phyloP scores from a whole-genome alignment of 2,113 vertebrate genomes.

The Otus sunia region DNA sequence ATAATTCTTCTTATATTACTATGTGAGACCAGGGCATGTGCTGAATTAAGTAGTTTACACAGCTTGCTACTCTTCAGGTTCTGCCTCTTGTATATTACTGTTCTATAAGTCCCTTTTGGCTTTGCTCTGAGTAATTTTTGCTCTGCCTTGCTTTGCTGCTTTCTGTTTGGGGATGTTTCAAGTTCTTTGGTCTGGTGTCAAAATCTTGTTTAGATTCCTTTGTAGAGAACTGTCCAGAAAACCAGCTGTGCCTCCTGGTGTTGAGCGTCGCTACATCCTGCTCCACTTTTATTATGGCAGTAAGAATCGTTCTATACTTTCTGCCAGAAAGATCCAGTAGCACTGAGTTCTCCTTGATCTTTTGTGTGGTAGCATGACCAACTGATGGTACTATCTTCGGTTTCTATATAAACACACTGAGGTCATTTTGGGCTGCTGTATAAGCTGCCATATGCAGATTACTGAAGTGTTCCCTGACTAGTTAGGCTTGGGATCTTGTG shows the following conservation, averaged over 20 bases:
- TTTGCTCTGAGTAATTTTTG: neutral
- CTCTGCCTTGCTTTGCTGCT: neutral
- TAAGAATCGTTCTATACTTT: neutral
- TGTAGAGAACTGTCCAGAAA: neutral
- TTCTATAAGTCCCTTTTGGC: neutral
- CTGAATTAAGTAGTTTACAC: slow-evolving; percentile 4
- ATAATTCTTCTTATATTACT: neutral
- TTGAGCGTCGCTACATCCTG: neutral
- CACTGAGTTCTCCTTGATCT: neutral
- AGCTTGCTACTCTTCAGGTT: neutral
- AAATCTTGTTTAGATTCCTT: neutral
- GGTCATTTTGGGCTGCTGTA: neutral
- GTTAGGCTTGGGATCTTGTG: neutral
- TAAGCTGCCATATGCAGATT: neutral
- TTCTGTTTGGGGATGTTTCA: neutral
- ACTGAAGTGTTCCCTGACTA: neutral
- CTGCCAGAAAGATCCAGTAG: neutral
- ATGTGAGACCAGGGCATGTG: neutral
- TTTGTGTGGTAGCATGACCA: neutral
- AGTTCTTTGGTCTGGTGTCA: neutral
- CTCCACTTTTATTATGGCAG: neutral
- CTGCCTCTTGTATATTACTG: neutral
- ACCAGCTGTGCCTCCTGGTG: neutral
- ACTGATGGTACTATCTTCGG: neutral
- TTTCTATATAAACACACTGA: neutral